Base-by-base conservation (phyloP, 2,888 invertebrate genomes). In the Tenodera sinensis region DNA sequence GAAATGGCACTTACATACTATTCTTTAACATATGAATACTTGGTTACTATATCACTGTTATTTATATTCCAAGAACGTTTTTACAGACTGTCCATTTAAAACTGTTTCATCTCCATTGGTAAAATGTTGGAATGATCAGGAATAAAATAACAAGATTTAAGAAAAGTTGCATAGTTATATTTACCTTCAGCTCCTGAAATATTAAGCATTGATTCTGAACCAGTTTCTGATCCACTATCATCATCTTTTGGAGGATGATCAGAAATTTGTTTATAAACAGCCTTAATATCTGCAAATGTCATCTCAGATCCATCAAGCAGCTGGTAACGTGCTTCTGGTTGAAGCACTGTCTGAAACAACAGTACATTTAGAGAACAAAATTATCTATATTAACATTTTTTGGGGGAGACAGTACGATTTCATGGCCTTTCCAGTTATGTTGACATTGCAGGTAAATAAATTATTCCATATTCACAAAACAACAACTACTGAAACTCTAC, bases 301-400 rank as follows among this genome's bases (percentile, higher is more conserved):
- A 93, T 82, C 1, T 88, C 28, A 88, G 92, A 92, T 20, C 92
- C 92, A 91, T 93, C 91, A 83, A 91, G 91, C 3, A 93, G 90
- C 83, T 92, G 92, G 88, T 93, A 93, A 12, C 90, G 92, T 82
- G 92, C 92, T 25, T 91, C 90, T 0, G 92, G 92, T 28, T 91
- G 91, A 12, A 93, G 90, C 34, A 91, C 81, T 34, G 91, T 90
- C 93, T 93, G 90, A 15, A 91, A 92, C 54, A 71, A 71, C 4
- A 15, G 25, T 71, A 71, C 4, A 71, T 71, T 71, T 25, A 71
- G 25, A 71, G 54, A 71, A 20, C 15, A 71, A 1, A 42, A 42
- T 42, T 1, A 9, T 0, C 12, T 42, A 20, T 8, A 71, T 71
- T 71, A 71, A 71, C 15, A 71, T 25, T 71, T 20, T 20, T 12